phyloP scores from a whole-genome alignment of 2,888 invertebrate genomes.

The Hypena proboscidalis region DNA sequence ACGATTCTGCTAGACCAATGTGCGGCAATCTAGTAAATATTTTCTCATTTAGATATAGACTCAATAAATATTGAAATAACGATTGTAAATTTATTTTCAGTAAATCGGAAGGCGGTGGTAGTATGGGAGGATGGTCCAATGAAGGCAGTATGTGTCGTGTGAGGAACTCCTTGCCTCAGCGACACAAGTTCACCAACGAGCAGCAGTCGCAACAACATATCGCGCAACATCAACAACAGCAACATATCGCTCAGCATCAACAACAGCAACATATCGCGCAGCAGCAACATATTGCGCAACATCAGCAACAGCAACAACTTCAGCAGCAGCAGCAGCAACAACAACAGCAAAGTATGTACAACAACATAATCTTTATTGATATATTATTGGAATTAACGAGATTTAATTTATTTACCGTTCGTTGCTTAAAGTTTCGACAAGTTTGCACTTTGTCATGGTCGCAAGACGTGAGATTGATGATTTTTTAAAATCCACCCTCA shows the following conservation, averaged over 20 bases:
- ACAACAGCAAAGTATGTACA: slow-evolving; percentile 35
- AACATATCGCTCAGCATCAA: no score
- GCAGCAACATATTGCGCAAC: slow-evolving; percentile 25
- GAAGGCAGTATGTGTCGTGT: slow-evolving; percentile 79
- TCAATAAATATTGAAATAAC: neutral
- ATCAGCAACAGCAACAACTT: slow-evolving; percentile 21
- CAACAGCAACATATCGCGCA: slow-evolving; percentile 21
- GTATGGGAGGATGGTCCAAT: slow-evolving; percentile 76
- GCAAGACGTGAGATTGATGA: no score
- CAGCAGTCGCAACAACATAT: slow-evolving; percentile 67
- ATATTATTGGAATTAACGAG: neutral
- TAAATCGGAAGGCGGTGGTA: slow-evolving; percentile 78
- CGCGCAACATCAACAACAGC: slow-evolving; percentile 53
- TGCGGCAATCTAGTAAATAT: no score
- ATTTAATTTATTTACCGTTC: no score
- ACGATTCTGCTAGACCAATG: no score
- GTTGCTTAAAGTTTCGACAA: no score
- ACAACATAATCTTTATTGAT: neutral
- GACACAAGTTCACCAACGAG: slow-evolving; percentile 79
- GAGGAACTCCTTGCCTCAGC: slow-evolving; percentile 71
- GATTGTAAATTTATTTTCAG: slow-evolving; percentile 44
- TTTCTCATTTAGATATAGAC: no score
- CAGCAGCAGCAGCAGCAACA: slow-evolving; percentile 24
- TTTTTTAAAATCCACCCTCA: no score
- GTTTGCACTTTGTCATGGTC: no score